Conservation (phyloP, 2,888 invertebrate species). For the Schizaphis graminum region DNA sequence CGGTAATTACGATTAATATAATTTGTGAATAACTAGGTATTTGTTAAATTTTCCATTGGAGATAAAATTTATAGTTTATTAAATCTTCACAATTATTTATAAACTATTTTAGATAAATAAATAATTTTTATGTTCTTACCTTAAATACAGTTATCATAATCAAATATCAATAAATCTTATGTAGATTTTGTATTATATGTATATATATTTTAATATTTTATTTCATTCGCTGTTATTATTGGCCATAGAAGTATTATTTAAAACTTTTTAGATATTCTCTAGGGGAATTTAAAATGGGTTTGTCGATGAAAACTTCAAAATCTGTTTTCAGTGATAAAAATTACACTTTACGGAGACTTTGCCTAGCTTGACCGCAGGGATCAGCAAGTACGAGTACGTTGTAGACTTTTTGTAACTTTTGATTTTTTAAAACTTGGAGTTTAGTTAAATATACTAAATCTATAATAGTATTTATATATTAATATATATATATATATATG, state of each 20-base stretch:
- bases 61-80: not conserved
- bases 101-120: not conserved
- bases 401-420: not conserved
- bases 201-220: not conserved
- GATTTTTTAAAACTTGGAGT: constrained; percentile 10
- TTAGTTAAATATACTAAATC: not conserved
- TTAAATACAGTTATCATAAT: not conserved
- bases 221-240: not conserved
- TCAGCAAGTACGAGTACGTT: not conserved
- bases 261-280: constrained; percentile 47
- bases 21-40: not conserved
- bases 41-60: not conserved
- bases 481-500: not conserved
- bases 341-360: constrained; percentile 29
- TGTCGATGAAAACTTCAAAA: constrained; percentile 45
- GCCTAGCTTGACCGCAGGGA: constrained; percentile 20
- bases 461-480: not conserved
- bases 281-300: constrained; percentile 21
- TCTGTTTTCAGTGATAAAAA: constrained; percentile 43
- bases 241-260: constrained; percentile 3
- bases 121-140: not conserved
- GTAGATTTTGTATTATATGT: not conserved
- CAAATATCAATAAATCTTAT: not conserved
- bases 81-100: not conserved
- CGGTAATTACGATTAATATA: not conserved